Evolutionary conservation across 2,888 invertebrate species (phyloP).

Genomic region (Alitta virens): DNA sequence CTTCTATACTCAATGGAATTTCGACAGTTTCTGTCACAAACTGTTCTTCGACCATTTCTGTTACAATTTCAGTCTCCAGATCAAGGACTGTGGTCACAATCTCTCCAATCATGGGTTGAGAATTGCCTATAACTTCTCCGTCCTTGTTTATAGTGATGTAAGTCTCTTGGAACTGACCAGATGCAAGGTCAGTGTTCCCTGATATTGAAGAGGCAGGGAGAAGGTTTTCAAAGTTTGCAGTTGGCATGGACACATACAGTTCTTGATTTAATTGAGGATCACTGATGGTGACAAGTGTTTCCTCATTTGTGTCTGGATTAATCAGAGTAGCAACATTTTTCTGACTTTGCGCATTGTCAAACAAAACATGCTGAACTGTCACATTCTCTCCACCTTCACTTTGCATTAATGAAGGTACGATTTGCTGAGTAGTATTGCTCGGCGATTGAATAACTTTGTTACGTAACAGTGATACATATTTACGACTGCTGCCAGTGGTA

Average conservation of each 20-base stretch:
- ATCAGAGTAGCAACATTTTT: background rate
- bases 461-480: no score
- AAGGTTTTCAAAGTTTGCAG: conserved; percentile 12
- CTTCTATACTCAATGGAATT: conserved; percentile 7
- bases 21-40: conserved; percentile 13
- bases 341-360: no score
- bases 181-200: background rate
- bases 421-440: no score
- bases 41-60: background rate
- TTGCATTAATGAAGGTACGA: no score
- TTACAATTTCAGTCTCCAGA: background rate
- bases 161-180: background rate
- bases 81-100: background rate
- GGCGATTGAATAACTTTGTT: no score
- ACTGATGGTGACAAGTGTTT: conserved; percentile 11
- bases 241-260: conserved; percentile 8
- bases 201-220: conserved; percentile 1
- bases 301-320: background rate
- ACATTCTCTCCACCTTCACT: no score
- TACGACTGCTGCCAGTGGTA: no score
- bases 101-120: background rate
- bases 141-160: conserved; percentile 5
- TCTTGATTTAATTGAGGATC: conserved; percentile 16
- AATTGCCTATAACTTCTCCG: background rate
- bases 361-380: no score